Evolutionary conservation across 2,797 vertebrate species (phyloP), one percentile per base, ranked within the genome.

Genomic region (Bradypus variegatus): DNA sequence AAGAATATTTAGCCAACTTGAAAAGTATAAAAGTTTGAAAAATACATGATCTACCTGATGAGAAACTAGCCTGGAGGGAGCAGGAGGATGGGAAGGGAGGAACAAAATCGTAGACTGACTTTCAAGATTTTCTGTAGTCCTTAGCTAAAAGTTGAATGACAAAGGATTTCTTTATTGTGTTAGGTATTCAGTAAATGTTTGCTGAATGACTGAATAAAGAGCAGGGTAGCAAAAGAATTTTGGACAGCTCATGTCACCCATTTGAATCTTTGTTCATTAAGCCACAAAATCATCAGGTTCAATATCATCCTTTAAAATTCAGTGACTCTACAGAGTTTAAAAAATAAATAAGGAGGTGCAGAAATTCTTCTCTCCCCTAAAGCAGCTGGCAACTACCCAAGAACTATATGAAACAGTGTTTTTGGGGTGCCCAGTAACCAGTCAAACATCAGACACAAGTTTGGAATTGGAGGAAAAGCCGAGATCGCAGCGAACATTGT

Each of bases 1-100:
- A 73, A 86, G 60, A 77, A 62, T 21, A 91, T 65, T 87, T 91
- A 89, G 83, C 55, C 72, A 90, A 94, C 21, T 85, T 92, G 73
- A 76, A 88, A 81, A 84, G 38, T 70, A 27, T 58, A 45, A 75
- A 93, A 85, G 53, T 87, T 19, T 84, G 69, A 91, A 79, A 93
- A 53, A 29, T 72, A 79, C 79, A 55, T 73, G 77, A 92, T 93
- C 75, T 25, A 91, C 78, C 13, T 85, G 9, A 19, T n/a, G 65
- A 85, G 67, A 91, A 89, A 70, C 31, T 36, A 62, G 29, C 14
- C 89, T 38, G 21, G 73, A 80, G 45, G 6, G 12, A 58, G 12
- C 2, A 27, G 53, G 25, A 88, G 13, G 60, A 19, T 45, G 41
- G 41, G 41, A 45, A 45, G 8, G 6, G 41, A 45, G 11, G 38